phyloP scores from a whole-genome alignment of 2,797 vertebrate genomes.

The Acanthiza pusilla region DNA sequence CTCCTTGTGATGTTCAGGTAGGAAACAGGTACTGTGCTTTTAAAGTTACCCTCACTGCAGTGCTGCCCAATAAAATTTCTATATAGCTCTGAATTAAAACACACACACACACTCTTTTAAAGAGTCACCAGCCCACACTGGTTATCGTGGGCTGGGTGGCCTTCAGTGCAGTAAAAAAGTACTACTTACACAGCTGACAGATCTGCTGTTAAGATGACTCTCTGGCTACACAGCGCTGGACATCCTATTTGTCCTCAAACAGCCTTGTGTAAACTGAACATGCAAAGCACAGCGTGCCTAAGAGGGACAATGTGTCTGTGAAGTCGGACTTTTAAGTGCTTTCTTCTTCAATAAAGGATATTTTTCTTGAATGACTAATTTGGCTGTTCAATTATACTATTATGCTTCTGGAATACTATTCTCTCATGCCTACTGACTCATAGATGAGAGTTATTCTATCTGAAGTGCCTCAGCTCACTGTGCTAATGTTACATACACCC shows the following conservation, averaged over 20 bases:
- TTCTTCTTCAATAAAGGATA: background rate
- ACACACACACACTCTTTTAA: background rate
- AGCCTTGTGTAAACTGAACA: background rate
- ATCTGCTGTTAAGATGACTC: background rate
- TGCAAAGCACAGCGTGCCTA: background rate
- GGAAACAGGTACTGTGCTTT: background rate
- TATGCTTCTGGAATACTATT: background rate
- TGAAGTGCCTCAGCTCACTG: background rate
- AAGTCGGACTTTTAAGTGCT: background rate
- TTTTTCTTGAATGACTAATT: background rate
- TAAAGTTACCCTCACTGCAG: background rate
- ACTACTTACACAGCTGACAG: background rate
- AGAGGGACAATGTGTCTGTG: background rate
- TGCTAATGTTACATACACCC: background rate
- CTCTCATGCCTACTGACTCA: background rate
- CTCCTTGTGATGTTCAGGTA: background rate
- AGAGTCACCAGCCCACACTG: background rate
- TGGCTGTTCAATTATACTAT: background rate
- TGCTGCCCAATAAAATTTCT: background rate
- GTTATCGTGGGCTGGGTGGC: background rate
- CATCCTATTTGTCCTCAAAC: background rate
- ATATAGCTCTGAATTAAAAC: background rate
- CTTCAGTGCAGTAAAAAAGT: background rate
- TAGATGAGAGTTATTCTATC: background rate
- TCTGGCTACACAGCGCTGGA: background rate